Evolutionary conservation across 37 sponge, comb jelly and placozoan genomes (phyloP), one percentile per base, ranked within the genome.

Genomic region (Axinella damicornis): DNA sequence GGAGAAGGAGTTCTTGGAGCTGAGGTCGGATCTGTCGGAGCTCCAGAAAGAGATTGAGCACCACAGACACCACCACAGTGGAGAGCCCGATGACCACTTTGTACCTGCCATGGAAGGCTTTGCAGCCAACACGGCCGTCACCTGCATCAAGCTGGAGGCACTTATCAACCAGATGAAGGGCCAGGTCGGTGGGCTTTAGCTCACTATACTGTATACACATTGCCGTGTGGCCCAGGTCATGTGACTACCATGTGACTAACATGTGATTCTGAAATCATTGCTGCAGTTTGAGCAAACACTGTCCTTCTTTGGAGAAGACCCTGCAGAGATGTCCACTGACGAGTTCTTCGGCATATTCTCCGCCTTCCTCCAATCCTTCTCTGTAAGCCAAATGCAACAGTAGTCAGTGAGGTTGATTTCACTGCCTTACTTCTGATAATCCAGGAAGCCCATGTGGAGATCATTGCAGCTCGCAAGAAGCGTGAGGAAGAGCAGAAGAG

Each of bases 331-430:
- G 2, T 55, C 78, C 20, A 69, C 87, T 41, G 89, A 89, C 20
- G 93, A 95, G 24, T 92, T 95, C 82, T 89, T 95, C 69, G 87
- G 85, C n/a, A 89, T 76, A 30, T 95, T 95, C 70, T 25, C 65
- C 22, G 69, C 66, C 25, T 95, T 95, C 81, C 76, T 95, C 1
- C 71, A 73, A 38, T 89, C 93, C 30, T 89, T 95, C 57, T 64
- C 66, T 24, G 95, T 73, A 65, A 58, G 80, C 63, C 21, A 17
- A 28, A 36, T 22, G 27, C 24, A 55, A 16, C 21, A 2, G 33
- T 40, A 62, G 30, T 9, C 9, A 63, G 74, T 59, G 35, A 24
- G 4, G 46, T 9, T 46, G 46, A 4, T 46, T 12, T 46, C n/a
- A 46, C 4, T 46, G 46, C 4, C 4, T 46, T 9, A 46, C 9